Percentiles rank a stretch among this genome's conserved stretches.
Evolutionary conservation across 1,140 invertebrate species (phyloP).

Genomic region (Panulirus ornatus): DNA sequence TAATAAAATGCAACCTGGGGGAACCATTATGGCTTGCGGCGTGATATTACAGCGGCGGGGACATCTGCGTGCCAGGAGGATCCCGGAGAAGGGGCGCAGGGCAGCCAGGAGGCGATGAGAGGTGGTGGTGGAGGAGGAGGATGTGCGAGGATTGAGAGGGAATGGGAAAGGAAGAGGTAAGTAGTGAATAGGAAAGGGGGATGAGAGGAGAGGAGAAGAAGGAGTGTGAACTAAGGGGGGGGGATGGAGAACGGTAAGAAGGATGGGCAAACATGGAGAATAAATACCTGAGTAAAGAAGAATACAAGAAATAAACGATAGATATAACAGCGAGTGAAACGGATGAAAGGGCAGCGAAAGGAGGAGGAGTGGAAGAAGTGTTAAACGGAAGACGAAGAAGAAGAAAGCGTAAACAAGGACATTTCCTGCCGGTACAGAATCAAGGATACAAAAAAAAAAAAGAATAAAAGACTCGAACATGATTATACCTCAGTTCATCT

Average conservation of each 20-base stretch:
- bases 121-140: neutral
- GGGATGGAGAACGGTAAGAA: neutral
- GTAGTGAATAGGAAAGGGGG: neutral
- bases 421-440: too few species aligned
- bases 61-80: conserved; percentile 48
- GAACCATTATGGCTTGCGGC: conserved; percentile 19
- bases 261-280: neutral
- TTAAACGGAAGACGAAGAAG: neutral
- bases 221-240: neutral
- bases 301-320: neutral
- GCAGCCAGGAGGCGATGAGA: neutral
- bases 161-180: neutral
- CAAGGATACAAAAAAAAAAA: too few species aligned
- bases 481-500: too few species aligned
- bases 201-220: neutral
- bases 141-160: neutral
- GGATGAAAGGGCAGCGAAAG: neutral
- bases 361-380: neutral
- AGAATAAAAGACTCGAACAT: too few species aligned
- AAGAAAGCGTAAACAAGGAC: neutral
- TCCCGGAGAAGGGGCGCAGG: neutral
- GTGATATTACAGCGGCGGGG: conserved; percentile 39
- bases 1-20: conserved; percentile 50
- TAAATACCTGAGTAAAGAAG: neutral
- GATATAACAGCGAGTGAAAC: neutral